Conservation (phyloP, 2,888 invertebrate species). For the Amitus sp. region DNA sequence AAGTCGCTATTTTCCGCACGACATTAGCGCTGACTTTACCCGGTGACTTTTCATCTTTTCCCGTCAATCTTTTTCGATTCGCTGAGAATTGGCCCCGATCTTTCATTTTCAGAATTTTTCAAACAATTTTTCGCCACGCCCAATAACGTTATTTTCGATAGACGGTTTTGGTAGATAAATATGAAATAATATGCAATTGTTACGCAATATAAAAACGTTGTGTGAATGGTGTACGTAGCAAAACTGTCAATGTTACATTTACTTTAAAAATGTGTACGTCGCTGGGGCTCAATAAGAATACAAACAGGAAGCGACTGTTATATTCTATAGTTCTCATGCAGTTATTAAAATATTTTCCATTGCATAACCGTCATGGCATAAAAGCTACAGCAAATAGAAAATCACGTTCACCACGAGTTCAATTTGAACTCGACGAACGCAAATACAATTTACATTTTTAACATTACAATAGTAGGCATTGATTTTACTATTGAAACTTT, state of each 20-base stretch:
- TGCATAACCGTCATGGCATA: slow-evolving; percentile 30
- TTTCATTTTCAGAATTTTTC: slow-evolving; percentile 4
- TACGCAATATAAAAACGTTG: slow-evolving; percentile 32
- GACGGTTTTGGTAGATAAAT: neutral
- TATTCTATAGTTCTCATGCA: slow-evolving; percentile 32
- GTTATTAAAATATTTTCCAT: too few species aligned
- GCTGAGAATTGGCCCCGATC: slow-evolving; percentile 4
- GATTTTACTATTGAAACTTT: slow-evolving; percentile 38
- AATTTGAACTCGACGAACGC: slow-evolving; percentile 37
- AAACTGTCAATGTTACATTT: slow-evolving; percentile 23
- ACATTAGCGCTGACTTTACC: slow-evolving; percentile 5
- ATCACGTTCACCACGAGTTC: slow-evolving; percentile 36
- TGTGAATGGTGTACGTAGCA: slow-evolving; percentile 29
- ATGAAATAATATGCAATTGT: slow-evolving; percentile 26
- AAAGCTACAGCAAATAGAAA: slow-evolving; percentile 26
- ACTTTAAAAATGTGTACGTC: slow-evolving; percentile 16
- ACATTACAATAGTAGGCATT: slow-evolving; percentile 26
- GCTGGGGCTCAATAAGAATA: slow-evolving; percentile 23
- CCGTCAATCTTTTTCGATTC: slow-evolving; percentile 9
- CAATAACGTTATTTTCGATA: slow-evolving; percentile 1
- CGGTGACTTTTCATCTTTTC: neutral
- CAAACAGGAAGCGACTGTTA: slow-evolving; percentile 32
- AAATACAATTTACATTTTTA: slow-evolving; percentile 36
- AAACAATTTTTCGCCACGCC: neutral
- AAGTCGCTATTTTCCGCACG: slow-evolving; percentile 11